Conservation (phyloP, 2,797 vertebrate genomes). For the Hippocampus kuda region DNA sequence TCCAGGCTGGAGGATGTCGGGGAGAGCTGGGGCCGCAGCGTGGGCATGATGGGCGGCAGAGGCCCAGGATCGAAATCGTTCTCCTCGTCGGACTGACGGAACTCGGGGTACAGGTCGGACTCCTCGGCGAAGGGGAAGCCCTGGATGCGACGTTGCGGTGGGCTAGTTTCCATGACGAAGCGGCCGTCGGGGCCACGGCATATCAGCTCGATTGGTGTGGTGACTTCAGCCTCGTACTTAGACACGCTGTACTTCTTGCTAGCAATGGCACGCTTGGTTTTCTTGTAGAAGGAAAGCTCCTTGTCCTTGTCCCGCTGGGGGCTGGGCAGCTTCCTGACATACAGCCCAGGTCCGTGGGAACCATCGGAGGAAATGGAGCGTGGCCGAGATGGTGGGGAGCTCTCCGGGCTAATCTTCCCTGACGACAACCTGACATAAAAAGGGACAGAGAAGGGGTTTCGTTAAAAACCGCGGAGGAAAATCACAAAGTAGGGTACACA, state of each 20-base stretch:
- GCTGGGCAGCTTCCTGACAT: slow-evolving; percentile 87
- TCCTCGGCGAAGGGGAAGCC: slow-evolving; percentile 98
- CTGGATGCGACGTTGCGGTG: slow-evolving; percentile 84
- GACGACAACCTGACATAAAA: slow-evolving; percentile 80
- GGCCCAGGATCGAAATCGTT: slow-evolving; percentile 86
- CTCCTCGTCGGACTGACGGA: slow-evolving; percentile 97
- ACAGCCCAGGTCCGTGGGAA: slow-evolving; percentile 80
- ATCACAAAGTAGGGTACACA: neutral
- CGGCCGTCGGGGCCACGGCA: slow-evolving; percentile 94
- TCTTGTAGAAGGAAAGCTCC: slow-evolving; percentile 95
- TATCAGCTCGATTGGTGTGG: slow-evolving; percentile 97
- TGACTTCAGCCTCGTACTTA: slow-evolving; percentile 89
- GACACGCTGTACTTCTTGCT: slow-evolving; percentile 98
- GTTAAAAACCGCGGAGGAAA: slow-evolving; percentile 2
- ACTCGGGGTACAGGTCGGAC: slow-evolving; percentile 98
- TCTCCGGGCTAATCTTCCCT: slow-evolving; percentile 98
- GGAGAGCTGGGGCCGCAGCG: slow-evolving; percentile 90
- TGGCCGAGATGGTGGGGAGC: slow-evolving; percentile 72
- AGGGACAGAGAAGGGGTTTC: slow-evolving; percentile 28
- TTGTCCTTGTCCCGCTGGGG: slow-evolving; percentile 82
- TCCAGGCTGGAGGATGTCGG: slow-evolving; percentile 97
- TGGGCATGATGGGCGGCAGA: slow-evolving; percentile 83
- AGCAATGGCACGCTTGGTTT: slow-evolving; percentile 96
- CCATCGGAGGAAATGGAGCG: slow-evolving; percentile 72
- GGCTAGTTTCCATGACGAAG: slow-evolving; percentile 82